Evolutionary conservation across 2,888 invertebrate genomes (phyloP).

Genomic region (Hartigia nigra): DNA sequence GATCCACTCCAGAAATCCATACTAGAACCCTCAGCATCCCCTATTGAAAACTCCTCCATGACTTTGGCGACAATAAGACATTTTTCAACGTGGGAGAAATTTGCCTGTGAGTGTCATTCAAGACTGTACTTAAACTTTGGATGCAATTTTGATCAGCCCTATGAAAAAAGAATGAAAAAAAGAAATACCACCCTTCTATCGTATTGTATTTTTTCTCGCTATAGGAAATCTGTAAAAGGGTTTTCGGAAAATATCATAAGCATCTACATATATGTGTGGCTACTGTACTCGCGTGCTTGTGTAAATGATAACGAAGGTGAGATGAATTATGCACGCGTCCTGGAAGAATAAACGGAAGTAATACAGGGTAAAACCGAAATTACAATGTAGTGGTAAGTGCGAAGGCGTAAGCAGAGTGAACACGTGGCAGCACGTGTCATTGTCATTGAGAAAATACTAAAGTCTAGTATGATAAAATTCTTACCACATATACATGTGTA

Average conservation of each 20-base stretch:
- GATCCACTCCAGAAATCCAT: constrained; percentile 47
- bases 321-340: neutral
- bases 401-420: neutral
- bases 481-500: neutral
- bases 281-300: neutral
- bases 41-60: neutral
- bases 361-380: neutral
- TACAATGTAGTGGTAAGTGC: neutral
- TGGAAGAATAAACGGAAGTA: neutral
- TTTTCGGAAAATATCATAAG: neutral
- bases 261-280: neutral
- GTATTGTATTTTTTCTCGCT: neutral
- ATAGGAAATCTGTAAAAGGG: neutral
- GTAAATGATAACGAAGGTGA: neutral
- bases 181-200: neutral
- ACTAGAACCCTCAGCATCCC: constrained; percentile 25
- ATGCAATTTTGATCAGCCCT: neutral
- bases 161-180: neutral
- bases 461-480: neutral
- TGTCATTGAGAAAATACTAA: neutral
- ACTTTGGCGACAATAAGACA: neutral
- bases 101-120: neutral
- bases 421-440: constrained; percentile 40
- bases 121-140: neutral
- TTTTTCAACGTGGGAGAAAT: neutral